Conservation (phyloP, 1,140 invertebrate species). For the Procambarus clarkii region DNA sequence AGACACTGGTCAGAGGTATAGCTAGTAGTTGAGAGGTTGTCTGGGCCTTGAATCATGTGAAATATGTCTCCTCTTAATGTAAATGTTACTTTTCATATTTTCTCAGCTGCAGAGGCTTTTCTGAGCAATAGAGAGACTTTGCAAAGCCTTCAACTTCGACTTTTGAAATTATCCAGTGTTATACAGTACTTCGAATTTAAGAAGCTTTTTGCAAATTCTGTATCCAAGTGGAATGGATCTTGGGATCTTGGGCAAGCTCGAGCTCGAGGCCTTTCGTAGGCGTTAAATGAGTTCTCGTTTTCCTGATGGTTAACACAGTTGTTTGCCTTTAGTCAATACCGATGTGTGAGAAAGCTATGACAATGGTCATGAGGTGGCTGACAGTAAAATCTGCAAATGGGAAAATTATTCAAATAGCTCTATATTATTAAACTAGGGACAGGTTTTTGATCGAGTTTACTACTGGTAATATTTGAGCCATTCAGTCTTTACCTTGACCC, state of each 20-base stretch:
- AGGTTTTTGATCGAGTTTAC: background rate
- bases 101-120: constrained; percentile 30
- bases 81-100: constrained; percentile 18
- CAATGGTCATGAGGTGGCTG: background rate
- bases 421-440: background rate
- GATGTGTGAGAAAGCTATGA: background rate
- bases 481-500: background rate
- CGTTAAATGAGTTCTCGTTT: background rate
- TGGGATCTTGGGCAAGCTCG: background rate
- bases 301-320: background rate
- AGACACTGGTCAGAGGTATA: constrained; percentile 31
- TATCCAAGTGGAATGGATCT: background rate
- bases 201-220: background rate
- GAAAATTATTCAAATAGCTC: background rate
- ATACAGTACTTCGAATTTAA: background rate
- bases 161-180: background rate
- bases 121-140: background rate
- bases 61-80: constrained; percentile 13
- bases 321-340: background rate
- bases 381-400: background rate
- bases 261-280: background rate
- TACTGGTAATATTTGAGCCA: background rate
- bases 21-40: constrained; percentile 4
- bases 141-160: background rate
- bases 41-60: constrained; percentile 12